A percentile compares a stretch with the other conserved stretches of the same genome.
Conservation (phyloP, 2,888 invertebrate species). For the Horisme vitalbata region DNA sequence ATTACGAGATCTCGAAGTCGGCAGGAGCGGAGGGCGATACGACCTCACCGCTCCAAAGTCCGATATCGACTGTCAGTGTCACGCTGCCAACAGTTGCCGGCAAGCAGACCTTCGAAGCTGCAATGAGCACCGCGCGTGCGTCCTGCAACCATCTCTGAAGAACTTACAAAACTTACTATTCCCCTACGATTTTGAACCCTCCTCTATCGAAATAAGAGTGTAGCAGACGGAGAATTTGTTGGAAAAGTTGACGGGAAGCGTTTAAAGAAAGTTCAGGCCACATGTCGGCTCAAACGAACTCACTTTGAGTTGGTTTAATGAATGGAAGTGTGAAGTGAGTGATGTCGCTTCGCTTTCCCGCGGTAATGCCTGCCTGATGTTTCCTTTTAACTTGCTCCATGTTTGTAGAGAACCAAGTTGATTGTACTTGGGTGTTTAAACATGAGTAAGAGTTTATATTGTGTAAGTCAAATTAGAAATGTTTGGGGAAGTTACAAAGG, state of each 20-base stretch:
- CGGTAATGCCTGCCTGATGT: constrained; percentile 32
- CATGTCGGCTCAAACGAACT: constrained; percentile 55
- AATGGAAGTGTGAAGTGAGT: constrained; percentile 49
- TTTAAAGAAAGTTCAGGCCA: constrained; percentile 64
- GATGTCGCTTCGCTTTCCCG: constrained; percentile 33
- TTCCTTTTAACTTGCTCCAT: constrained; percentile 19
- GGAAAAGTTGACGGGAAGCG: constrained; percentile 41
- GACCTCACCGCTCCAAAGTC: constrained; percentile 47
- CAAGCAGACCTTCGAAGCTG: constrained; percentile 59
- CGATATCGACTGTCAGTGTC: constrained; percentile 68
- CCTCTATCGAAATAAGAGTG: constrained; percentile 15
- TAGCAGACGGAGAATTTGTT: background rate
- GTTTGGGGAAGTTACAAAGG: background rate
- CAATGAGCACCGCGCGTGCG: constrained; percentile 70
- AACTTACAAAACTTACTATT: constrained; percentile 38
- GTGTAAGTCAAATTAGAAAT: background rate
- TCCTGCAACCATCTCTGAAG: constrained; percentile 57
- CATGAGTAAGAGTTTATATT: constrained; percentile 1
- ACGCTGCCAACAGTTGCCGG: constrained; percentile 43
- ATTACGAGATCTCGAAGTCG: constrained; percentile 29
- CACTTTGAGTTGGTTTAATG: constrained; percentile 51
- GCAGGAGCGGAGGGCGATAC: constrained; percentile 36
- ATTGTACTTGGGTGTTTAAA: background rate
- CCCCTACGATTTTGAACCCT: constrained; percentile 42
- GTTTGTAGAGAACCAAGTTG: constrained; percentile 10